Base-by-base conservation (phyloP, 2,888 invertebrate species). In the Drosophila putrida region DNA sequence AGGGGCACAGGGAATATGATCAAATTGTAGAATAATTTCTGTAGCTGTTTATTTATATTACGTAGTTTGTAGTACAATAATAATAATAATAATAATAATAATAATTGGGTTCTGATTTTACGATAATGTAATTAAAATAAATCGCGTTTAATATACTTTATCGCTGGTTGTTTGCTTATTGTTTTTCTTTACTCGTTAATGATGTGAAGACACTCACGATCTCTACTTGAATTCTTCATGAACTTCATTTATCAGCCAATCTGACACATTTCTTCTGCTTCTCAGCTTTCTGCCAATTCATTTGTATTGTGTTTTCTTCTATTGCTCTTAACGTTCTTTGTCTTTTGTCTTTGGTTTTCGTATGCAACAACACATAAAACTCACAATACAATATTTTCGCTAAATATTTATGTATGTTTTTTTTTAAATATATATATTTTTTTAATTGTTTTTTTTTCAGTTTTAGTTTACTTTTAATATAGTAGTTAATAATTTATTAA, bases 381-480 rank as follows among this genome's bases (percentile, higher is more conserved):
- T 90, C 90, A 91, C 91, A 91, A 90, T 91, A 91, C 90, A 90
- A 90, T 90, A 91, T 91, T 90, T 91, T 88, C 72, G 88, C 91
- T 91, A 91, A 90, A 90, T 91, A 90, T 90, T 91, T 88, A 71
- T 82, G 82, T 88, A 80, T 76, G 73, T 71, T 74, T 87, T 76
- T 67, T 75, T 76, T 80, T 73, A 6, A 15, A 20, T 77, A 70
- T 82, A 20, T 20, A 20, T 20, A 20, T 20, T 20, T 20, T 72
- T 84, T 75, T 68, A 69, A 74, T 79, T 74, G 5, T 75, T 71
- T 70, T 81, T 73, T 68, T 54, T 64, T 67, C 50, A 6, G 65
- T 69, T 76, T 83, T 77, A 70, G 71, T 77, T 82, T 76, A 80
- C 78, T 79, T 87, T 71, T 72, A 68, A 78, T 85, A 80, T 84